Evolutionary conservation across 1,140 invertebrate species (phyloP).

Genomic region (Druon quercuslanigerum): DNA sequence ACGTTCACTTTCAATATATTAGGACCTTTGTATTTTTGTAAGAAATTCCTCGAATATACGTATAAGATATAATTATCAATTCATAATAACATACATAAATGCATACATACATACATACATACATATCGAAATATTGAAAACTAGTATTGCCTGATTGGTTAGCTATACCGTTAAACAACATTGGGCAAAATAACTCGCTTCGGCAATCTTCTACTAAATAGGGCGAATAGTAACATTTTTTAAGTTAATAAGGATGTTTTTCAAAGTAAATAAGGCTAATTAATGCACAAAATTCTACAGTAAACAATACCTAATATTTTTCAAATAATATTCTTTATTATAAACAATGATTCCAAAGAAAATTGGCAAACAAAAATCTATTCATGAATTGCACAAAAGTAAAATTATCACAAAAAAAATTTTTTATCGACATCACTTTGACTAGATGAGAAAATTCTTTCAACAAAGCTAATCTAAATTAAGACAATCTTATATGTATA

Average conservation of each 20-base stretch:
- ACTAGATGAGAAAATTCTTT: no score
- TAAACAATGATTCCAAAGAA: no score
- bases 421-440: no score
- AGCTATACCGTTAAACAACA: background rate
- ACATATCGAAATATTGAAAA: slow-evolving; percentile 41
- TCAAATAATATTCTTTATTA: background rate
- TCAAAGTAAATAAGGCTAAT: background rate
- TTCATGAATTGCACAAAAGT: no score
- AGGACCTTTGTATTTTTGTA: slow-evolving; percentile 58
- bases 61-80: slow-evolving; percentile 47
- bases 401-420: no score
- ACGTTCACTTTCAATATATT: slow-evolving; percentile 39
- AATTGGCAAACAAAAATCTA: no score
- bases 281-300: background rate
- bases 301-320: slow-evolving; percentile 11
- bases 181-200: slow-evolving; percentile 14
- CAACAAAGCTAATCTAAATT: no score
- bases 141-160: background rate
- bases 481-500: no score
- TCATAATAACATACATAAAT: slow-evolving; percentile 43
- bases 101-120: slow-evolving; percentile 1
- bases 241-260: no score
- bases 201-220: slow-evolving; percentile 6
- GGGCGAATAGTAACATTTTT: background rate
- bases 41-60: slow-evolving; percentile 58